Evolutionary conservation across 2,888 invertebrate genomes (phyloP).

Genomic region (Seira ritae): DNA sequence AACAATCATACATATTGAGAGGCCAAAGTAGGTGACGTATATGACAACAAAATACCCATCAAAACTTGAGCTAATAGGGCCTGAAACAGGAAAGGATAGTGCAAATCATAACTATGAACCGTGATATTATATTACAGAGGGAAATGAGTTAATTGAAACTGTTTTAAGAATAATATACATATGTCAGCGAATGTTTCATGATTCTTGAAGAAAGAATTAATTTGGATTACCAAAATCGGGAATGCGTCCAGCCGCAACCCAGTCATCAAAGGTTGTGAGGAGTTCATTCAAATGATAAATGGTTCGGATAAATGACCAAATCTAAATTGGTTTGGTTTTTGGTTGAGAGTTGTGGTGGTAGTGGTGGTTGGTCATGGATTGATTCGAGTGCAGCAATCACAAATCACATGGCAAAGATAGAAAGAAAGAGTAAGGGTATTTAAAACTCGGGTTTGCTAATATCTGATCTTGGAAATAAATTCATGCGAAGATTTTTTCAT

Average conservation of each 20-base stretch:
- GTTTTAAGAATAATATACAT: too few relatives aligned
- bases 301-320: slow-evolving; percentile 70
- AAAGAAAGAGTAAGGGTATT: not conserved
- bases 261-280: slow-evolving; percentile 70
- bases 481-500: too few relatives aligned
- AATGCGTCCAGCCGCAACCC: slow-evolving; percentile 69
- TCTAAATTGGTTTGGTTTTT: slow-evolving; percentile 60
- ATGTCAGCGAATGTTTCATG: too few relatives aligned
- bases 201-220: too few relatives aligned
- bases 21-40: slow-evolving; percentile 70
- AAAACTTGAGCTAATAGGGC: slow-evolving; percentile 69
- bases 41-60: slow-evolving; percentile 69
- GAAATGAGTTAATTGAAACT: too few relatives aligned
- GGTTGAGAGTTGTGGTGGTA: slow-evolving; percentile 14
- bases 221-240: slow-evolving; percentile 69
- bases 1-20: slow-evolving; percentile 69
- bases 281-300: slow-evolving; percentile 72
- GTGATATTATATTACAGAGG: too few relatives aligned
- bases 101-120: not conserved
- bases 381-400: slow-evolving; percentile 21
- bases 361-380: not conserved
- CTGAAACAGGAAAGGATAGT: slow-evolving; percentile 40
- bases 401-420: not conserved
- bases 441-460: not conserved
- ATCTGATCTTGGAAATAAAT: too few relatives aligned